Evolutionary conservation across 2,888 invertebrate genomes (phyloP), one percentile per base, ranked within the genome.

Genomic region (Archaeoteleia sp.): DNA sequence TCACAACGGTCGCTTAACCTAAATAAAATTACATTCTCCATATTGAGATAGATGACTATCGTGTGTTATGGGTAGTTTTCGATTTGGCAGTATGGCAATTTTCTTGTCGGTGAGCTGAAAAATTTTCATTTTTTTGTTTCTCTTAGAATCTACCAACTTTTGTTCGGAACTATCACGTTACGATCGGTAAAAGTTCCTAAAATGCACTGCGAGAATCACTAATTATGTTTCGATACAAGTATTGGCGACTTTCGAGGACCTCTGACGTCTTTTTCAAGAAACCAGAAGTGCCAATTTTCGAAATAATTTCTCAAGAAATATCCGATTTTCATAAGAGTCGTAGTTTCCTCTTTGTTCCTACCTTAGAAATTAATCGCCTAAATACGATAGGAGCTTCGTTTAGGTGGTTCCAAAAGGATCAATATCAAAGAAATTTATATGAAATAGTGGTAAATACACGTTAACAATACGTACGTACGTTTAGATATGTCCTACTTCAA

Each of bases 61-160:
- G 78, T 82, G 81, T 79, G 76, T 77, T 78, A 78, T 79, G 79
- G 78, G 71, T 78, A 82, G 82, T 83, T 83, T 80, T 84, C 82
- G 77, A 79, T 85, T 85, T 85, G 85, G 85, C 85, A 85, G 85
- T 85, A 83, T 80, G 80, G 81, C 78, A 81, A 80, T 82, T 81
- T 78, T 76, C 70, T 74, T 77, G 71, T 79, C 72, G 73, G 76
- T 78, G 75, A 82, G 78, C 77, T 78, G 73, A 78, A 78, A 51
- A 77, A 78, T n/a, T 77, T 71, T 74, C 74, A 74, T 74, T 72
- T 72, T 67, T 72, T 67, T 73, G n/a, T 70, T 29, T 48, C 58
- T 30, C 65, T 69, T 63, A 65, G 34, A 65, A 60, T 67, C 65
- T 65, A 69, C 67, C 57, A 46, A 25, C n/a, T 37, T 45, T 66